Evolutionary conservation across 2,888 invertebrate genomes (phyloP).

Genomic region (Cosmopolites sordidus): DNA sequence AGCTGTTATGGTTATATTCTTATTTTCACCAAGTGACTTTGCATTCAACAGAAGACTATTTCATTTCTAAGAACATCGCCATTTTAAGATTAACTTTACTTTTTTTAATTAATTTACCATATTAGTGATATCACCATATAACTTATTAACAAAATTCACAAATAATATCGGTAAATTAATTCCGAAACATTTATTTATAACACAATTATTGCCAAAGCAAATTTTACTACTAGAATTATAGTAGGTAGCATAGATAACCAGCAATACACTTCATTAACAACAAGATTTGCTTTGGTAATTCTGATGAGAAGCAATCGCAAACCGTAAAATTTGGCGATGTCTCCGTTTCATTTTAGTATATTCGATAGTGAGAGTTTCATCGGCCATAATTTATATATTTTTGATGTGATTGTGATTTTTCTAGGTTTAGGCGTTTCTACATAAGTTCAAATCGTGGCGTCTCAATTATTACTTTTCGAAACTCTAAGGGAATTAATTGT

Average conservation of each 20-base stretch:
- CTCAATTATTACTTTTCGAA: constrained; percentile 29
- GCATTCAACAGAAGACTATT: not conserved
- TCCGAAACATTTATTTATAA: no score
- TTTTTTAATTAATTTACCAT: no score
- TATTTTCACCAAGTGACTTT: not conserved
- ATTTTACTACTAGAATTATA: no score
- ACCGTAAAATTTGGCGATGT: constrained; percentile 9
- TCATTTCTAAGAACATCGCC: not conserved
- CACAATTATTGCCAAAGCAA: no score
- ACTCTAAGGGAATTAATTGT: constrained; percentile 1
- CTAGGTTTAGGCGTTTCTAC: constrained; percentile 28
- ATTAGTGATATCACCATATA: no score
- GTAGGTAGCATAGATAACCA: no score
- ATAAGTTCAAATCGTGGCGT: constrained; percentile 35
- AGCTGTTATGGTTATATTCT: not conserved
- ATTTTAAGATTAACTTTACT: no score
- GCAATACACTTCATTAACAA: no score
- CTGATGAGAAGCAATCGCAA: no score
- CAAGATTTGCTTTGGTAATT: no score
- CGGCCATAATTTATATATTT: constrained; percentile 34
- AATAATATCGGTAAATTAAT: no score
- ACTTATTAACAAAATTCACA: no score
- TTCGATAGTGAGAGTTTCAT: constrained; percentile 36
- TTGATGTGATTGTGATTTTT: constrained; percentile 37
- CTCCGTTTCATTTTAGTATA: constrained; percentile 9